Evolutionary conservation across 2,113 vertebrate species (phyloP).

Genomic region (Camarhynchus parvulus): DNA sequence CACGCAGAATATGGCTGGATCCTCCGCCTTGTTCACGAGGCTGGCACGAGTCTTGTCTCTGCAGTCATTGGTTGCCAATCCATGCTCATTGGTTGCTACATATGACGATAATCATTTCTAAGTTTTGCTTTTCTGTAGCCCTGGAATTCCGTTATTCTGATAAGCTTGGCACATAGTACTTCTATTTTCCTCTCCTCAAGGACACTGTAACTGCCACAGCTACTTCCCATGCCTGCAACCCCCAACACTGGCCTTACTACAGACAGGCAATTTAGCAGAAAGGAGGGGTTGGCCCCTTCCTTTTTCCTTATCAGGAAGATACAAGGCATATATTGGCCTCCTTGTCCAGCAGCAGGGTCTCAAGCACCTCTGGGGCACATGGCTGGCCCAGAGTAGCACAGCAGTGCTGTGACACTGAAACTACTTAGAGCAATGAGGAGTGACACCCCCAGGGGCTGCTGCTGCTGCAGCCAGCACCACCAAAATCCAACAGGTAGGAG

Average conservation of each 20-base stretch:
- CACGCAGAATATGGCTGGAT: too few species aligned
- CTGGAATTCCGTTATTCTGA: too few species aligned
- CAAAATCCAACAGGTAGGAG: not conserved
- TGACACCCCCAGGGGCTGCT: accelerated
- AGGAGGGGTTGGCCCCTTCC: not conserved
- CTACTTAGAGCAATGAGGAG: not conserved
- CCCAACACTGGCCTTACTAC: not conserved
- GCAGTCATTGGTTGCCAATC: too few species aligned
- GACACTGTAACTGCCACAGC: too few species aligned
- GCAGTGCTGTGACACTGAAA: accelerated
- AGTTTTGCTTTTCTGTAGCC: too few species aligned
- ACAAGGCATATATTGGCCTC: not conserved
- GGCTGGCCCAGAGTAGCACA: not conserved
- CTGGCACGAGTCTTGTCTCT: too few species aligned
- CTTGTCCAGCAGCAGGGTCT: not conserved
- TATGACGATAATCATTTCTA: too few species aligned
- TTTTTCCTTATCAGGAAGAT: not conserved
- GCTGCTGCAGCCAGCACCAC: not conserved
- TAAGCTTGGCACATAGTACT: too few species aligned
- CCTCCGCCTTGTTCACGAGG: too few species aligned
- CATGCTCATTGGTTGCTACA: too few species aligned
- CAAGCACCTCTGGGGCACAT: not conserved
- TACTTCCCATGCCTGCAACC: too few species aligned
- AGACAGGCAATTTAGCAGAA: not conserved
- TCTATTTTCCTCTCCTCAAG: too few species aligned